These are phyloP conservation scores for Vidua chalybeata DNA, from an alignment of 2,113 vertebrate genomes.

Conservation along the genomic window DNA sequence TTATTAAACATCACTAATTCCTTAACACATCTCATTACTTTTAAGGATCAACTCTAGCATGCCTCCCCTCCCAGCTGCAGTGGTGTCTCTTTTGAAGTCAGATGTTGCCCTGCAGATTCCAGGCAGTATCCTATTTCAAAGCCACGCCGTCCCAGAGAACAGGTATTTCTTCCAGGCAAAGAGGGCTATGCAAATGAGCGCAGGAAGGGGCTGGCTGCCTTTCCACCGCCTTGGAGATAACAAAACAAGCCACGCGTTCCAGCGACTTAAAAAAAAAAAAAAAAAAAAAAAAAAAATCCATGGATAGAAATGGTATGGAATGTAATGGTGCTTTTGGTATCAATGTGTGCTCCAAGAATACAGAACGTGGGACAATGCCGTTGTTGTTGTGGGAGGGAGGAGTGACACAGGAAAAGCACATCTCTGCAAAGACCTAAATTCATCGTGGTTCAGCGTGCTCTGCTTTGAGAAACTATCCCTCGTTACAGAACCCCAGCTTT, in stretches of 20 bases:
- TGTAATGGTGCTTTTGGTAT: background rate
- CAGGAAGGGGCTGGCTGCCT: background rate
- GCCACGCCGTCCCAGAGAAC: background rate
- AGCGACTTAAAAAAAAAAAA: background rate
- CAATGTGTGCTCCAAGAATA: background rate
- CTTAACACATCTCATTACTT: background rate
- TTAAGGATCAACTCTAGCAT: background rate
- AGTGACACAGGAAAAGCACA: background rate
- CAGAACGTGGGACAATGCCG: background rate
- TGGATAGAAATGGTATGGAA: background rate
- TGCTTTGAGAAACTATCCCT: background rate
- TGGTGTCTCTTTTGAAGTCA: background rate
- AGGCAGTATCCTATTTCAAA: conserved; percentile 6
- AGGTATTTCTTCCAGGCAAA: background rate
- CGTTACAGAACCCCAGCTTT: background rate
- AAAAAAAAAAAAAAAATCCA: background rate
- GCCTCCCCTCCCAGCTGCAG: background rate
- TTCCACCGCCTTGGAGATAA: background rate
- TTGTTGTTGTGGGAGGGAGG: rapidly evolving
- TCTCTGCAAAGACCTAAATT: rapidly evolving
- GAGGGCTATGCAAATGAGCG: background rate
- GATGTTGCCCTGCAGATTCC: background rate
- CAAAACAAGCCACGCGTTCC: background rate
- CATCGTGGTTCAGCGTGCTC: rapidly evolving
- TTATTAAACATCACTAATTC: background rate